A percentile compares a stretch with the other conserved stretches of the same genome.
Conservation (phyloP, 1,140 invertebrate species). For the Heliothis subflexa region DNA sequence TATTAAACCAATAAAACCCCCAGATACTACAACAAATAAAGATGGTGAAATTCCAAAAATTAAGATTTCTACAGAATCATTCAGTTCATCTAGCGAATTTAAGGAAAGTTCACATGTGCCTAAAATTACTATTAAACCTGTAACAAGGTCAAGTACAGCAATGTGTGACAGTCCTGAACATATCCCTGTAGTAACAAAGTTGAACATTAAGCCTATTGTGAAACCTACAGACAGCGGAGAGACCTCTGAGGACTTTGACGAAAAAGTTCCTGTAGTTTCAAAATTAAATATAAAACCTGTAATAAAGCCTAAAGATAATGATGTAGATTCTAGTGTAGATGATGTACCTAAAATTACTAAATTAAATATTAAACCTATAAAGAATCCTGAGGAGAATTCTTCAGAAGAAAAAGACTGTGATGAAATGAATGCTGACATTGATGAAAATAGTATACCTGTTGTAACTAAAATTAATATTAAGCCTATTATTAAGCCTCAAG, state of each 20-base stretch:
- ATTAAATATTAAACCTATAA: conserved; percentile 81
- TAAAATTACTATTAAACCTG: conserved; percentile 83
- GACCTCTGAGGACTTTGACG: conserved; percentile 65
- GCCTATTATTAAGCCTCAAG: conserved; percentile 79
- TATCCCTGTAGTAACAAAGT: conserved; percentile 80
- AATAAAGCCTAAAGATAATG: conserved; percentile 81
- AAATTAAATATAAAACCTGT: conserved; percentile 84
- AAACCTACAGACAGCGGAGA: conserved; percentile 77
- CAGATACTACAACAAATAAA: conserved; percentile 60
- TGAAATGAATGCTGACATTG: conserved; percentile 74
- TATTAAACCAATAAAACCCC: conserved; percentile 76
- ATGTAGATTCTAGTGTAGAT: conserved; percentile 78
- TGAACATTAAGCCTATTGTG: conserved; percentile 83
- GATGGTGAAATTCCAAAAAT: conserved; percentile 71
- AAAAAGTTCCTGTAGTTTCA: conserved; percentile 83
- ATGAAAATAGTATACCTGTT: conserved; percentile 82
- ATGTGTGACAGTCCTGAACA: conserved; percentile 72
- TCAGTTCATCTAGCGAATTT: conserved; percentile 60
- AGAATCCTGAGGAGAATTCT: conserved; percentile 75
- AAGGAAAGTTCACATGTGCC: conserved; percentile 76
- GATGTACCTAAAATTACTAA: conserved; percentile 83
- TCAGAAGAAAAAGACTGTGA: conserved; percentile 81
- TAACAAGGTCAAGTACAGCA: conserved; percentile 61
- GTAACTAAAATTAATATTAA: conserved; percentile 84
- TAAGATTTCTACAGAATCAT: conserved; percentile 69